phyloP scores from a whole-genome alignment of 2,888 invertebrate species.

The Parelbella ahira region DNA sequence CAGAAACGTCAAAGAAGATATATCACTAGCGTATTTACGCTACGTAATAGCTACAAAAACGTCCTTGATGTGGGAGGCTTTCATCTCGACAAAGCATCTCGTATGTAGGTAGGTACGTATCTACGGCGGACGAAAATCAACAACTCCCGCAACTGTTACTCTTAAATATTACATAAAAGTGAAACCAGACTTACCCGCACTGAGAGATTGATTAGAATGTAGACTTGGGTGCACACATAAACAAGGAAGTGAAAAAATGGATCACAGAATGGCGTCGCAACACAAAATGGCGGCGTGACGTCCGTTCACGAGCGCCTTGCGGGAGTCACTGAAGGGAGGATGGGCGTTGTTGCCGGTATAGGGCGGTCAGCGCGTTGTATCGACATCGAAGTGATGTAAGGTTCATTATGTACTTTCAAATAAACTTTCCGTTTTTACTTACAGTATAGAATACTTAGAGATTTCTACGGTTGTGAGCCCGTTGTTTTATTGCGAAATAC shows the following conservation, averaged over 20 bases:
- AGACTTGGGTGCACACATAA: slow-evolving; percentile 26
- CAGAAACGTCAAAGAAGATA: no score
- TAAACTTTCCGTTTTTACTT: no score
- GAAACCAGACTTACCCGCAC: slow-evolving; percentile 18
- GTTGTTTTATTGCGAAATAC: no score
- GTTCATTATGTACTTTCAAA: background rate
- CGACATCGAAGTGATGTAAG: background rate
- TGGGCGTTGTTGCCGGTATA: slow-evolving; percentile 44
- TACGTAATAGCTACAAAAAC: slow-evolving; percentile 32
- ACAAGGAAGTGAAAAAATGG: slow-evolving; percentile 43
- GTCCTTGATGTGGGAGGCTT: slow-evolving; percentile 35
- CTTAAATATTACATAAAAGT: no score
- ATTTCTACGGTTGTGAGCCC: no score
- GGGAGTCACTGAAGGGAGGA: slow-evolving; percentile 58
- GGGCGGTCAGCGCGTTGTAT: slow-evolving; percentile 18
- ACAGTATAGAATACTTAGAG: no score
- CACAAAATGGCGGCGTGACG: slow-evolving; percentile 45
- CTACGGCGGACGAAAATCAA: no score
- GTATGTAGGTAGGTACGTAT: slow-evolving; percentile 9
- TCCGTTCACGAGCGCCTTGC: slow-evolving; percentile 49
- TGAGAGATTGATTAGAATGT: background rate
- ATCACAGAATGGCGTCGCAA: slow-evolving; percentile 54
- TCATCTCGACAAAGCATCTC: slow-evolving; percentile 24
- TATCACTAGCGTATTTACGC: slow-evolving; percentile 11
- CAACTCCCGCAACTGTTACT: no score